phyloP scores from a whole-genome alignment of 2,888 invertebrate genomes.

The Macrosiphum euphorbiae region DNA sequence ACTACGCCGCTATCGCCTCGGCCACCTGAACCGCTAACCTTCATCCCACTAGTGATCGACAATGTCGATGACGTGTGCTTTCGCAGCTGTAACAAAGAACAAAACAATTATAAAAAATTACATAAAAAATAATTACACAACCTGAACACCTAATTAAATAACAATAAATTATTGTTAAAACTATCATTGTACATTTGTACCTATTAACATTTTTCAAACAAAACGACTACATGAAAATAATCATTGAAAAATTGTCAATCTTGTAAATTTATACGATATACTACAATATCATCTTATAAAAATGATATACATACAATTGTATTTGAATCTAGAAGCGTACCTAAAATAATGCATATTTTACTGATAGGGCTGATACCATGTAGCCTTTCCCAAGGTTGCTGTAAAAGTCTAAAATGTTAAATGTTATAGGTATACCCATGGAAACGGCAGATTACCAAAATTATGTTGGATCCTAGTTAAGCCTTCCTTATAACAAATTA shows the following conservation, averaged over 20 bases:
- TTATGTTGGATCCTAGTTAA: neutral
- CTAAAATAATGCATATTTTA: neutral
- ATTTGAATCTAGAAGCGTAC: neutral
- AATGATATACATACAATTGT: neutral
- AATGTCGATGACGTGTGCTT: slow-evolving; percentile 98
- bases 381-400: neutral
- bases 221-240: neutral
- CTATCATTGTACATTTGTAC: neutral
- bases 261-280: neutral
- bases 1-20: slow-evolving; percentile 71
- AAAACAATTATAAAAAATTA: neutral
- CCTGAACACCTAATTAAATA: neutral
- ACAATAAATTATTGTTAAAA: neutral
- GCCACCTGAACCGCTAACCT: slow-evolving; percentile 77
- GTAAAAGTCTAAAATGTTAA: neutral
- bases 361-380: no score
- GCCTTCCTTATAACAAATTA: neutral
- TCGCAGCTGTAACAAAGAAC: slow-evolving; percentile 82
- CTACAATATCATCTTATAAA: neutral
- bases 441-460: neutral
- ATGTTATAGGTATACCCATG: neutral
- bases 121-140: neutral
- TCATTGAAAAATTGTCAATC: neutral
- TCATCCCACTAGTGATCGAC: slow-evolving; percentile 96
- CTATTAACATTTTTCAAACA: neutral